A percentile compares a stretch with the other conserved stretches of the same genome.
Evolutionary conservation across 2,888 invertebrate species (phyloP).

Genomic region (Lasioglossum marginatum): DNA sequence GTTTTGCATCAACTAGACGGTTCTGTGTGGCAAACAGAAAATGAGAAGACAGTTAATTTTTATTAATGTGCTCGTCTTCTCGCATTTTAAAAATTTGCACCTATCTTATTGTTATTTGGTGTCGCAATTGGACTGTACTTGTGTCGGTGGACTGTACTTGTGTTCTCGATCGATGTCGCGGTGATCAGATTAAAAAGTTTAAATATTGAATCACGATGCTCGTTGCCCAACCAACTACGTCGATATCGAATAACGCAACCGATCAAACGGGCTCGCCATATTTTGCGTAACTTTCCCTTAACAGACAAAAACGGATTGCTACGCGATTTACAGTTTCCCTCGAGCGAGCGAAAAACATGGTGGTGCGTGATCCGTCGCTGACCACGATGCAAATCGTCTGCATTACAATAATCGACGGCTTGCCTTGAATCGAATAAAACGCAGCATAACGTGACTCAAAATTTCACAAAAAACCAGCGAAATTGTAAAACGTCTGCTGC

Average conservation of each 20-base stretch:
- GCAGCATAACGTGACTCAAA: constrained; percentile 27
- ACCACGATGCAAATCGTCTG: constrained; percentile 19
- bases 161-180: background rate
- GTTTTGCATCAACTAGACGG: background rate
- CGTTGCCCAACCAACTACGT: background rate
- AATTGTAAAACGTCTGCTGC: background rate
- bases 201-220: constrained; percentile 9
- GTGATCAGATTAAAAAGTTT: background rate
- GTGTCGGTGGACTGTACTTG: background rate
- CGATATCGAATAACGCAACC: constrained; percentile 11
- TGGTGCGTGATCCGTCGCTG: constrained; percentile 42
- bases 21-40: background rate
- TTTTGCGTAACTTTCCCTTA: constrained; percentile 30
- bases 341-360: background rate
- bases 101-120: background rate
- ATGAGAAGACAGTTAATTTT: background rate
- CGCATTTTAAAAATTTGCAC: background rate
- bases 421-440: constrained; percentile 19
- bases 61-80: background rate
- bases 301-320: constrained; percentile 25
- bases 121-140: background rate
- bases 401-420: constrained; percentile 19
- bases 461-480: background rate
- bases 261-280: background rate
- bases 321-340: constrained; percentile 40